These are phyloP conservation scores for Asobara japonica DNA, from an alignment of 1,140 invertebrate genomes.

Conservation along the genomic window DNA sequence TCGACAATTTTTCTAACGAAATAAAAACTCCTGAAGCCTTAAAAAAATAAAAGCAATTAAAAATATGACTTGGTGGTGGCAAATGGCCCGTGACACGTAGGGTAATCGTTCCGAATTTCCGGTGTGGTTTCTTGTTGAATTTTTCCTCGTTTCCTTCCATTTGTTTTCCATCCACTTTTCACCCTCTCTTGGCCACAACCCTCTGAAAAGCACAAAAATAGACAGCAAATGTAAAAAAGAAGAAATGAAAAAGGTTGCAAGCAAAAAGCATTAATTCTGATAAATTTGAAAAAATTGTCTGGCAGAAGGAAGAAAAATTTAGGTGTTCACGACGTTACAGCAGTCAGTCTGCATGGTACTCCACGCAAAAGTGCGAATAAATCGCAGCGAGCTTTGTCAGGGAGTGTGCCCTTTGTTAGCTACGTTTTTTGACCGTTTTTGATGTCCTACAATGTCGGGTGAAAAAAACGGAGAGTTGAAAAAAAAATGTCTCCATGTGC, in stretches of 20 bases:
- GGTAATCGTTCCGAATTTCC: conserved; percentile 12
- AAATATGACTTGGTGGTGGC: conserved; percentile 15
- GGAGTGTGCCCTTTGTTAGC: conserved; percentile 28
- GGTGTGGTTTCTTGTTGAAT: neutral
- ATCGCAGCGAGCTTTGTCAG: conserved; percentile 62
- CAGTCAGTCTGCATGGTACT: conserved; percentile 21
- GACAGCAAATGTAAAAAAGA: neutral
- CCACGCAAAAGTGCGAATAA: conserved; percentile 63
- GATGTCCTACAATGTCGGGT: conserved; percentile 30
- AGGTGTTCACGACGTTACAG: conserved; percentile 35
- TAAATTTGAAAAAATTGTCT: conserved; percentile 58
- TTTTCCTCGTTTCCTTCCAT: neutral
- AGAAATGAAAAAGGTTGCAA: neutral
- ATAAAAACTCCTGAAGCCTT: neutral
- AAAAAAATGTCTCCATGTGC: conserved; percentile 32
- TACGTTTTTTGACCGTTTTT: conserved; percentile 47
- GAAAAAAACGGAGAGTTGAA: neutral
- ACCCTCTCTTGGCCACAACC: neutral
- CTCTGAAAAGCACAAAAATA: neutral
- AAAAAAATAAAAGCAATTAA: neutral
- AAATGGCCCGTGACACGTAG: neutral
- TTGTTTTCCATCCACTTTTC: neutral
- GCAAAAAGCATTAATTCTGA: conserved; percentile 59
- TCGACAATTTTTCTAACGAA: neutral
- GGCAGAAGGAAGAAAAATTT: conserved; percentile 63